A percentile compares a stretch with the other conserved stretches of the same genome.
Conservation (phyloP, 2,113 vertebrate species). For the Pelodiscus sinensis region DNA sequence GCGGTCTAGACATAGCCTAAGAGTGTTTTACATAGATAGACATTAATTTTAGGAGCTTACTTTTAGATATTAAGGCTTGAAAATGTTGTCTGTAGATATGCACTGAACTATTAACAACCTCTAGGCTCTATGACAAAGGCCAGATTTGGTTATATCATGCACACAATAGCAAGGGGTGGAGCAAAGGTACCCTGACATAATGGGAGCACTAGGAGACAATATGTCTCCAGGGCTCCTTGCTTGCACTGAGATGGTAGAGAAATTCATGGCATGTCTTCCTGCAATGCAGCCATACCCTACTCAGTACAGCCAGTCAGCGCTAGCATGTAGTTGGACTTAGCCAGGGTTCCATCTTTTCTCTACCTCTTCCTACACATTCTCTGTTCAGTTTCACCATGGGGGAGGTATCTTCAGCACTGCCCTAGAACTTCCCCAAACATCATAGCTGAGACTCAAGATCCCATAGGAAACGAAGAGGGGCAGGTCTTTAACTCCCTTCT, state of each 20-base stretch:
- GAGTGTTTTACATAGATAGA: background rate
- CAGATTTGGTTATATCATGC: background rate
- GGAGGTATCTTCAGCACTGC: background rate
- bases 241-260: background rate
- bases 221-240: background rate
- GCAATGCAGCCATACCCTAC: background rate
- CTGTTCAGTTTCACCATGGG: background rate
- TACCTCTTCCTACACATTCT: background rate
- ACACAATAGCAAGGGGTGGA: background rate
- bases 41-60: background rate
- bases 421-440: background rate
- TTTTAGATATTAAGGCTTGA: background rate
- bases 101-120: background rate
- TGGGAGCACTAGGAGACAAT: background rate
- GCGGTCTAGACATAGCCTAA: too few species aligned
- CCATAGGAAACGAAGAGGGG: background rate
- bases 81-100: background rate
- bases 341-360: background rate
- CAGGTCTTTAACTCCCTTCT: background rate
- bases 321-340: background rate
- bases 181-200: background rate
- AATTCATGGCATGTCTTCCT: background rate
- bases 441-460: background rate
- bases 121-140: background rate
- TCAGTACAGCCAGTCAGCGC: background rate